phyloP scores from a whole-genome alignment of 92 coral and sea anemone species.

The Metridium senile region DNA sequence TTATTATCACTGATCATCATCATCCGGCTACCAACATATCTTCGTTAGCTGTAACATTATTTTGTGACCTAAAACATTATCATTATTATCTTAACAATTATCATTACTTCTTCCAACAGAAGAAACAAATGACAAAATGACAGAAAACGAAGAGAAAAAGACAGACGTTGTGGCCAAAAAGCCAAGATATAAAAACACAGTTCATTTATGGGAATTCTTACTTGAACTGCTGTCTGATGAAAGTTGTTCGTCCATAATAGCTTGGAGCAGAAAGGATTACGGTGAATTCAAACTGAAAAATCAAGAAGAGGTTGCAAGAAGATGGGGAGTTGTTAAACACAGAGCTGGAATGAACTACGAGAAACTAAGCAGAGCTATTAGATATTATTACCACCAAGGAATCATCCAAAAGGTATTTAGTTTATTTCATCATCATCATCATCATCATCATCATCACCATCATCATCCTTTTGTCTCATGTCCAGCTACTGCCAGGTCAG shows the following conservation, averaged over 20 bases:
- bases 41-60: too few species aligned
- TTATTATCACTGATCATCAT: too few species aligned
- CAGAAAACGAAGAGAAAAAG: not conserved
- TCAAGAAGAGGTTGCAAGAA: slow-evolving; percentile 81
- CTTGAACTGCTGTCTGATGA: slow-evolving; percentile 73
- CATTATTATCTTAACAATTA: too few species aligned
- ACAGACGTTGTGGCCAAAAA: slow-evolving; percentile 9
- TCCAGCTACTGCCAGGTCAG: too few species aligned
- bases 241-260: slow-evolving; percentile 61
- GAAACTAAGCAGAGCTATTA: slow-evolving; percentile 85
- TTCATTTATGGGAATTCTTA: slow-evolving; percentile 94
- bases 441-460: too few species aligned
- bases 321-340: slow-evolving; percentile 88
- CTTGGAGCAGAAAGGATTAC: slow-evolving; percentile 82
- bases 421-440: too few species aligned
- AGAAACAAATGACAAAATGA: not conserved
- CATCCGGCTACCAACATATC: too few species aligned
- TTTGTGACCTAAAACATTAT: too few species aligned
- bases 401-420: slow-evolving; percentile 80
- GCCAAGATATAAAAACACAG: slow-evolving; percentile 74
- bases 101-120: not conserved
- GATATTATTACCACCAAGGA: slow-evolving; percentile 84
- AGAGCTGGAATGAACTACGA: slow-evolving; percentile 89
- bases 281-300: slow-evolving; percentile 83
- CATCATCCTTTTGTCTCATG: too few species aligned